A percentile compares a stretch with the other conserved stretches of the same genome.
Evolutionary conservation across 2,797 vertebrate species (phyloP).

Genomic region (Corythornis leucogaster): DNA sequence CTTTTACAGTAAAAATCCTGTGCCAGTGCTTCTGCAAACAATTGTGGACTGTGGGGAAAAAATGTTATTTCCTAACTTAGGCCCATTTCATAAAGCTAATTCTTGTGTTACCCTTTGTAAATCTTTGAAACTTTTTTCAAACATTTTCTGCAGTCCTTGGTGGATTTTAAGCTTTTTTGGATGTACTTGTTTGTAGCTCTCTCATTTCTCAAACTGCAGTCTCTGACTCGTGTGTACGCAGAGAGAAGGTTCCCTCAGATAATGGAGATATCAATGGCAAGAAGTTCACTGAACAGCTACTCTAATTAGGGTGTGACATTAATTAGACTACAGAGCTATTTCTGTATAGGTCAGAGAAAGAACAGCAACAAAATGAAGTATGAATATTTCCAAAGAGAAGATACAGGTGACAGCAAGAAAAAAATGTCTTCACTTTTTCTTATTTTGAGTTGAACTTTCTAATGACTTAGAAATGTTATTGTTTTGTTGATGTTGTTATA

Average conservation of each 20-base stretch:
- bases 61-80: not conserved
- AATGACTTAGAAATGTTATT: not conserved
- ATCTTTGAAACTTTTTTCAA: not conserved
- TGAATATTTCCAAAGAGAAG: not conserved
- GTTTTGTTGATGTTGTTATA: not conserved
- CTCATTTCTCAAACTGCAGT: rapidly evolving
- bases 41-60: not conserved
- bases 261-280: not conserved
- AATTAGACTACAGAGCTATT: not conserved
- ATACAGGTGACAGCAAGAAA: not conserved
- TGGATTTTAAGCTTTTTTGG: not conserved
- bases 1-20: not conserved
- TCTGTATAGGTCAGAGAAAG: not conserved
- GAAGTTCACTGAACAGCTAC: not conserved
- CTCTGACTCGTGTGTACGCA: not conserved
- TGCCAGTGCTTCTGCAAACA: not conserved
- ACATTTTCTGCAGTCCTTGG: not conserved
- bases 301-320: not conserved
- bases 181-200: rapidly evolving
- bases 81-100: not conserved
- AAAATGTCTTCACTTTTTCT: not conserved
- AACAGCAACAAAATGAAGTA: not conserved
- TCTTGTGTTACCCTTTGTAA: not conserved
- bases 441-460: not conserved
- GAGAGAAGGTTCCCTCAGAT: not conserved